Evolutionary conservation across 2,113 vertebrate genomes (phyloP), one percentile per base, ranked within the genome.

Genomic region (Sylvia atricapilla): DNA sequence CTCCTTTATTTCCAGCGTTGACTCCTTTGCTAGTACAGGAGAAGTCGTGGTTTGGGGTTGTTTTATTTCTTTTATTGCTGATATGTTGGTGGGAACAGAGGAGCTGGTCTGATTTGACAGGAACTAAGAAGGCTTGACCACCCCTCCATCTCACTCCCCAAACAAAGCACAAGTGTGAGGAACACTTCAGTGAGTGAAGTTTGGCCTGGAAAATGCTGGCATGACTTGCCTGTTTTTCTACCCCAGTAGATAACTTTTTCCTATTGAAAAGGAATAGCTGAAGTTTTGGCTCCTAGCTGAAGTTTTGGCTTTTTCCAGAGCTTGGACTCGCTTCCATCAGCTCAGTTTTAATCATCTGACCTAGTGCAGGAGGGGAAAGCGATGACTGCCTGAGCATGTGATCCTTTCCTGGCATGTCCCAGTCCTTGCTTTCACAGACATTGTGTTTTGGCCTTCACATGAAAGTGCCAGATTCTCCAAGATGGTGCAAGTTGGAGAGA

Each of bases 201-300:
- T 77, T 81, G 66, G 49, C 79, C 84, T 78, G 46, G 47, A 87
- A 80, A 70, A 44, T 37, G 28, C 59, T 93, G 87, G 76, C 83
- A 5, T 16, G 20, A 19, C 17, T 77, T 3, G 53, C 15, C 86
- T 89, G 72, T 43, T 94, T 95, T 94, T 88, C 63, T 93, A 2
- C 84, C 64, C 68, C 84, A 58, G 52, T 13, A 81, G 85, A 86
- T 93, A 90, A 95, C 44, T 88, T 85, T 82, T 93, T 95, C 85
- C 89, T 83, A 49, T 53, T 73, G 75, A 82, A 77, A 50, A 50
- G 49, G 49, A 50, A 50, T 50, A 88, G 60, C 47, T 56, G 56
- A 43, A 92, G 41, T 56, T 83, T 25, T 53, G 86, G 52, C 55
- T 37, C 49, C 49, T 27, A 88, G 60, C 52, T 60, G 47, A 43